Base-by-base conservation (phyloP, 2,888 invertebrate genomes). In the Cecidostiba fungosa region DNA sequence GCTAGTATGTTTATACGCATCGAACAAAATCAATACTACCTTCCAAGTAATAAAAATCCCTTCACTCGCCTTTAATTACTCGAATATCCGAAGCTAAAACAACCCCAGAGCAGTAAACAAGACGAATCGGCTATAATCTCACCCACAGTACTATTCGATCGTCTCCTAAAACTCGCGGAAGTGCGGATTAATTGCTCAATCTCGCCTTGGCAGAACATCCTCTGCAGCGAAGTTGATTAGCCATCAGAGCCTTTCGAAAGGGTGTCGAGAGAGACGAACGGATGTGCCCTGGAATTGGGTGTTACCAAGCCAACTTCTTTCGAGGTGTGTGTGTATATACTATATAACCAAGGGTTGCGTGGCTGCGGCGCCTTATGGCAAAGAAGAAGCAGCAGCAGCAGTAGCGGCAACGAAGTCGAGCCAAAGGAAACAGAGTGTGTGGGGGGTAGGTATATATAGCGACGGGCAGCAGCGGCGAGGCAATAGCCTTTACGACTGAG, bases 401-500 rank as follows among this genome's bases (percentile, higher is more conserved):
- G 47, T 10, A 19, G 32, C 66, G 66, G 29, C 26, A 43, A 62
- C 54, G 66, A 14, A n/a, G 66, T 23, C 14, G 36, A 54, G 39
- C 66, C 66, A 66, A 66, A 29, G 66, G 66, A 66, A 66, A 81
- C 76, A 86, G 87, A 69, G 85, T 80, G 69, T 73, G n/a, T n/a
- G n/a, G n/a, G n/a, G 83, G 62, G 83, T 87, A 82, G 87, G 76
- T 78, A 89, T 89, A 90, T 90, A 91, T 87, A 89, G 89, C 89
- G 91, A 92, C 43, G 50, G 54, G 50, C 50, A 29, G 54, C 50
- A 29, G 54, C 76, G n/a, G 91, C 90, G 90, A 90, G 90, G 92
- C 93, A 93, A 93, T 93, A 93, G 92, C 93, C 91, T 93, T 93
- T 93, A 93, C 93, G 93, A 93, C 92, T 93, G 90, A 92, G 92